Evolutionary conservation across 2,888 invertebrate genomes (phyloP), one percentile per base, ranked within the genome.

Genomic region (Cinara cedri): DNA sequence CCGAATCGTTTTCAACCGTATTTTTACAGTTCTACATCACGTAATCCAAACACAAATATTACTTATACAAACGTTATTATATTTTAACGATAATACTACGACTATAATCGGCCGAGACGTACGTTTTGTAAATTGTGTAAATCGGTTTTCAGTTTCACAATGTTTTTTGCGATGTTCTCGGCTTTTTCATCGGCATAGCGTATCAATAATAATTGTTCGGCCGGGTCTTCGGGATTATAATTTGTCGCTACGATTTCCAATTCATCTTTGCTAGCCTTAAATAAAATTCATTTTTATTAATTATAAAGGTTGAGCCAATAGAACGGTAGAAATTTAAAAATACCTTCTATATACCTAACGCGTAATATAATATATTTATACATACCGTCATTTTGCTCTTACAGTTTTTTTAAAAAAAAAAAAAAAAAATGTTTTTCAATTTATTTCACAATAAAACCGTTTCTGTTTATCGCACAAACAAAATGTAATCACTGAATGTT

Each of bases 241-340:
- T 14, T 2, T 6, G 68, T 34, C 10, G 68, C 60, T 4, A 19
- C 1, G 1, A 78, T 68, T 78, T 78, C 76, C 60, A 34, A 34
- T 42, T 78, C 76, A n/a, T 66, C 60, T 13, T 16, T 57, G 19
- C 55, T 60, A 1, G 68, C 76, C 68, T 78, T 54, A 6, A 63
- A 21, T 21, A 13, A 74, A 13, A 19, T 16, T 14, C n/a, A 26
- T 51, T 24, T 14, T 26, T 2, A 34, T 34, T 34, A 34, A 54
- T n/a, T 34, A 54, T 8, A 34, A 3, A 6, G 3, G 6, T 6
- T 34, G 3, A 34, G n/a, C 34, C 34, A 34, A 4, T 34, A 34
- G 3, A 6, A 34, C 34, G 34, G 6, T 34, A 34, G 6, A 34
- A 34, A n/a, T n/a, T n/a, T n/a, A n/a, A n/a, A n/a, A n/a, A n/a